A percentile compares a stretch with the other conserved stretches of the same genome.
Evolutionary conservation across 2,113 vertebrate species (phyloP).

Genomic region (Nematolebias whitei): DNA sequence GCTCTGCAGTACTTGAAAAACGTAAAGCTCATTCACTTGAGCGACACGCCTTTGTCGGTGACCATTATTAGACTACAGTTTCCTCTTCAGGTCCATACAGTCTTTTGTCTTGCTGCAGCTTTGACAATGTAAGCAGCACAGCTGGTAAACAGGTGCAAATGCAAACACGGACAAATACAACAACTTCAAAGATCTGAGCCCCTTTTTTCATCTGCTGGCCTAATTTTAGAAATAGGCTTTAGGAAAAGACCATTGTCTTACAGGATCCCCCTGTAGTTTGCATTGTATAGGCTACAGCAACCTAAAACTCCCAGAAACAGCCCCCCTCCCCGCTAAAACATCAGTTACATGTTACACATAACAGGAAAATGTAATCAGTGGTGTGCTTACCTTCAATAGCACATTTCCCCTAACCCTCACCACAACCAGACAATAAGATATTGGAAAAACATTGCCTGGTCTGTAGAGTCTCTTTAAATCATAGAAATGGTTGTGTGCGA

Average conservation of each 20-base stretch:
- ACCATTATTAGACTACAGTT: background rate
- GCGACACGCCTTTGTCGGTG: conserved; percentile 1
- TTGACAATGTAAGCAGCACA: conserved; percentile 37
- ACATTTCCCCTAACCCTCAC: background rate
- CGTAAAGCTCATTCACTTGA: background rate
- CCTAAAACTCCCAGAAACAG: conserved; percentile 12
- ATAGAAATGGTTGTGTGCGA: too few relatives aligned
- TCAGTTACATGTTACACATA: conserved; percentile 37
- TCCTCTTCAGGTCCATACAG: background rate
- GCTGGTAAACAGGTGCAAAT: conserved; percentile 15
- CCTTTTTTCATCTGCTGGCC: conserved; percentile 50
- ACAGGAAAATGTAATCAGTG: conserved; percentile 59
- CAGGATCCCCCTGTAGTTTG: conserved; percentile 27
- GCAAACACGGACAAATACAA: conserved; percentile 24
- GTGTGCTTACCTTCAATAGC: conserved; percentile 2
- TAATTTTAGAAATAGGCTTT: conserved; percentile 46
- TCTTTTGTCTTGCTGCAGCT: conserved; percentile 11
- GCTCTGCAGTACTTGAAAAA: background rate
- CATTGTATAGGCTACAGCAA: conserved; percentile 38
- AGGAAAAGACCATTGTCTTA: conserved; percentile 62
- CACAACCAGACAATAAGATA: too few relatives aligned
- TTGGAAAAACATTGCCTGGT: too few relatives aligned
- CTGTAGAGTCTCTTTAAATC: too few relatives aligned
- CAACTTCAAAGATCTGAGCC: conserved; percentile 24
- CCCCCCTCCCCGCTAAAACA: conserved; percentile 20